Conservation (phyloP, 2,797 vertebrate species). For the Rhinophrynus dorsalis region DNA sequence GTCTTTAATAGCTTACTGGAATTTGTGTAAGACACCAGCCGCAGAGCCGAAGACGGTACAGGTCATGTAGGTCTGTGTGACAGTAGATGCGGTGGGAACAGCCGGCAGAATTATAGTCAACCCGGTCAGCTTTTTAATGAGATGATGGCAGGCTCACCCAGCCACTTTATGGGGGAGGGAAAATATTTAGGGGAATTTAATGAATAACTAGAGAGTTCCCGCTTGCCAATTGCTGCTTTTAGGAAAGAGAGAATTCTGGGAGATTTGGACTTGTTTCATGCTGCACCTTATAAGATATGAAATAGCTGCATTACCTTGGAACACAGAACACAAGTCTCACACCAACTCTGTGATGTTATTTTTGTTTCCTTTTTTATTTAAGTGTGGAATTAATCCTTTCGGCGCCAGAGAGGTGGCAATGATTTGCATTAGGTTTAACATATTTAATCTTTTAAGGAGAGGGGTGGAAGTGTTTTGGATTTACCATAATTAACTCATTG, state of each 20-base stretch:
- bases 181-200: conserved; percentile 39
- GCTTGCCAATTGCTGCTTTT: conserved; percentile 35
- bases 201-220: conserved; percentile 38
- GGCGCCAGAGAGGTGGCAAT: too few species aligned
- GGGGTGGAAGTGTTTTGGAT: too few species aligned
- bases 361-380: too few species aligned
- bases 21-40: conserved; percentile 44
- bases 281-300: not conserved
- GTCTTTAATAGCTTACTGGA: conserved; percentile 45
- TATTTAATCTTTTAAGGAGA: too few species aligned
- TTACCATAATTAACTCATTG: too few species aligned
- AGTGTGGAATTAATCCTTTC: too few species aligned
- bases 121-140: conserved; percentile 42
- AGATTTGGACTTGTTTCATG: not conserved
- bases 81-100: conserved; percentile 36
- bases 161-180: conserved; percentile 30
- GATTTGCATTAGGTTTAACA: too few species aligned
- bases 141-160: conserved; percentile 31
- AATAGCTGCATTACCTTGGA: not conserved
- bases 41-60: conserved; percentile 39
- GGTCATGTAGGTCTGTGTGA: conserved; percentile 36
- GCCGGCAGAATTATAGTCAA: conserved; percentile 44
- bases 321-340: not conserved
- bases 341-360: too few species aligned
- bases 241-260: conserved; percentile 32